phyloP scores from a whole-genome alignment of 2,888 invertebrate genomes.

The Microdon myrmicae region DNA sequence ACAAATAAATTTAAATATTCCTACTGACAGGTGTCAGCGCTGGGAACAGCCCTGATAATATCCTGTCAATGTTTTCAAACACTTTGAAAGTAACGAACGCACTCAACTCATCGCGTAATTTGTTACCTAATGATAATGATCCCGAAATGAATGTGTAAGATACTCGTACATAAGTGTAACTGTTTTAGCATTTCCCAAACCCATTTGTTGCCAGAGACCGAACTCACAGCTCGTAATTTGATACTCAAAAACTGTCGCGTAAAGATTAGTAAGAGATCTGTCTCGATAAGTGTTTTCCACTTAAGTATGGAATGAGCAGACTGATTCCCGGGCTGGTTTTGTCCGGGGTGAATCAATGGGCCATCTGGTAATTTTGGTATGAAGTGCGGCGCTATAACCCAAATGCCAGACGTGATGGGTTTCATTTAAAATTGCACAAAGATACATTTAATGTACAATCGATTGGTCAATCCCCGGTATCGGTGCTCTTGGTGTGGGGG shows the following conservation, averaged over 20 bases:
- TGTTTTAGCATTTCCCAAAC: constrained; percentile 27
- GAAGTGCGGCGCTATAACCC: too few species aligned
- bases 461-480: too few species aligned
- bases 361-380: too few species aligned
- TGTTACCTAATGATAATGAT: constrained; percentile 24
- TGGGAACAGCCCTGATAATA: constrained; percentile 10
- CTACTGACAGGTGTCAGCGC: constrained; percentile 13
- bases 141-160: constrained; percentile 12
- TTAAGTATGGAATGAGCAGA: constrained; percentile 21
- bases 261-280: constrained; percentile 29
- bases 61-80: constrained; percentile 61
- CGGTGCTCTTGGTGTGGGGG: too few species aligned
- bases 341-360: too few species aligned
- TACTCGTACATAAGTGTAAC: too few species aligned
- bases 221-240: constrained; percentile 22
- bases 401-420: too few species aligned
- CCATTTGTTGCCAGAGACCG: constrained; percentile 24
- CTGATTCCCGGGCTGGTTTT: too few species aligned
- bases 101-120: constrained; percentile 25
- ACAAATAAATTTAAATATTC: background rate
- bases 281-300: constrained; percentile 34
- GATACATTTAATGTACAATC: too few species aligned
- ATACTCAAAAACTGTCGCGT: constrained; percentile 38
- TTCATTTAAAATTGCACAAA: too few species aligned
- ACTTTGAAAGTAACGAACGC: background rate